phyloP scores from a whole-genome alignment of 2,113 vertebrate genomes.

The Ondatra zibethicus region DNA sequence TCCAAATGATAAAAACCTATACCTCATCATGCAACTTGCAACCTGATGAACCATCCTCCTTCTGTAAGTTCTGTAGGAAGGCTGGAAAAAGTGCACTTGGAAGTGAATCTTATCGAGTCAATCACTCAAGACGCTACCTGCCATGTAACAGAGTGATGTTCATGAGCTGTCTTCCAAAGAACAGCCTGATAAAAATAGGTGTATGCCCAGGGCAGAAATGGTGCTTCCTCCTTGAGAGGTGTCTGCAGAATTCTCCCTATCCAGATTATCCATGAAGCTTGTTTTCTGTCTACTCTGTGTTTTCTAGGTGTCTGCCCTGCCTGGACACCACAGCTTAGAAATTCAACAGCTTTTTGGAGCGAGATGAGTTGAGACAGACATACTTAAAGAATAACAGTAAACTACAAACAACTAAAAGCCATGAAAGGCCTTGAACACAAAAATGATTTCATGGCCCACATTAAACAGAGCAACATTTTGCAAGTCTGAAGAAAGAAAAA shows the following conservation, averaged over 20 bases:
- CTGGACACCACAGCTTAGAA: neutral
- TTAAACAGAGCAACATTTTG: neutral
- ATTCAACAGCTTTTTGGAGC: neutral
- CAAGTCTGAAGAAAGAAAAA: neutral
- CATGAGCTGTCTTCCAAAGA: neutral
- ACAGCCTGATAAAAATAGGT: neutral
- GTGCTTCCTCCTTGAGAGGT: neutral
- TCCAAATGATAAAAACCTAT: neutral
- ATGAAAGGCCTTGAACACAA: neutral
- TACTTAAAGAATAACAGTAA: neutral
- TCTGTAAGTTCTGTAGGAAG: neutral
- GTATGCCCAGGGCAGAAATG: neutral
- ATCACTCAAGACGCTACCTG: neutral
- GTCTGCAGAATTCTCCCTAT: neutral
- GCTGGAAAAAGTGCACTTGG: neutral
- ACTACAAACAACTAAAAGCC: neutral
- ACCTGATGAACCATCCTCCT: neutral
- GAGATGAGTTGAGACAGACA: neutral
- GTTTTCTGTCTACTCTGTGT: neutral
- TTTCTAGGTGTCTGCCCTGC: neutral
- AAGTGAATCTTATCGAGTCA: neutral
- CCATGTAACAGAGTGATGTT: neutral
- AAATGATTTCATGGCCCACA: neutral
- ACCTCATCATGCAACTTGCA: neutral
- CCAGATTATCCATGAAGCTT: neutral